Conservation (phyloP, 2,797 vertebrate genomes). For the Eulemur rubriventer region DNA sequence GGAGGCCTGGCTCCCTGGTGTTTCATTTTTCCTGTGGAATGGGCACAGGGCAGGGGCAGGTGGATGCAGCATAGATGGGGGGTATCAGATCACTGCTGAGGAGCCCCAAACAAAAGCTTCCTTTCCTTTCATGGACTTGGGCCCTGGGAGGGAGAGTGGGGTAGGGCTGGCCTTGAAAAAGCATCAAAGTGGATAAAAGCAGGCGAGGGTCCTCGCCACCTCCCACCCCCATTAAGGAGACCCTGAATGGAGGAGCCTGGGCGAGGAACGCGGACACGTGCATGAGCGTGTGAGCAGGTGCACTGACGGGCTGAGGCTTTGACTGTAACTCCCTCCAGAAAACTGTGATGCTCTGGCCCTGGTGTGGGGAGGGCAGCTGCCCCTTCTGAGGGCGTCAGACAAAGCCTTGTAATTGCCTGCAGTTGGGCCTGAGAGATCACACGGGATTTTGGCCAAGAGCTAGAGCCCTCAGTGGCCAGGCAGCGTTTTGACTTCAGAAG, state of each 20-base stretch:
- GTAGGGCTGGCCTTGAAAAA: neutral
- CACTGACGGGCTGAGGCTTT: neutral
- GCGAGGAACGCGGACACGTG: neutral
- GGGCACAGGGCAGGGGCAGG: neutral
- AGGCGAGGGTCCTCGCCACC: neutral
- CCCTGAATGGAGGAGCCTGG: neutral
- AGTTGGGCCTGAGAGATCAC: neutral
- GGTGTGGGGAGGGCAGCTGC: neutral
- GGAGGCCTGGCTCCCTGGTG: neutral
- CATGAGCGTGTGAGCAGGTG: neutral
- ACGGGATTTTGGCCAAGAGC: neutral
- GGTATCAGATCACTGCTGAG: neutral
- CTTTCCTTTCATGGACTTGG: neutral
- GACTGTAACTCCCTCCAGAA: neutral
- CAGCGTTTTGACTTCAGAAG: neutral
- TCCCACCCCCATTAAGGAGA: too few species aligned
- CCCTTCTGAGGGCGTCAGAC: neutral
- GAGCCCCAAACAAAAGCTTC: neutral
- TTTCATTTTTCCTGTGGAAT: rapidly evolving
- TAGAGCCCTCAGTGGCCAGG: neutral
- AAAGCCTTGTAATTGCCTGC: neutral
- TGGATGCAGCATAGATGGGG: neutral
- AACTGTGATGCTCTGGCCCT: neutral
- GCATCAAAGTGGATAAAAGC: neutral
- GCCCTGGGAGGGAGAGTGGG: neutral